phyloP scores from a whole-genome alignment of 2,113 vertebrate genomes.

The Odocoileus hemionus region DNA sequence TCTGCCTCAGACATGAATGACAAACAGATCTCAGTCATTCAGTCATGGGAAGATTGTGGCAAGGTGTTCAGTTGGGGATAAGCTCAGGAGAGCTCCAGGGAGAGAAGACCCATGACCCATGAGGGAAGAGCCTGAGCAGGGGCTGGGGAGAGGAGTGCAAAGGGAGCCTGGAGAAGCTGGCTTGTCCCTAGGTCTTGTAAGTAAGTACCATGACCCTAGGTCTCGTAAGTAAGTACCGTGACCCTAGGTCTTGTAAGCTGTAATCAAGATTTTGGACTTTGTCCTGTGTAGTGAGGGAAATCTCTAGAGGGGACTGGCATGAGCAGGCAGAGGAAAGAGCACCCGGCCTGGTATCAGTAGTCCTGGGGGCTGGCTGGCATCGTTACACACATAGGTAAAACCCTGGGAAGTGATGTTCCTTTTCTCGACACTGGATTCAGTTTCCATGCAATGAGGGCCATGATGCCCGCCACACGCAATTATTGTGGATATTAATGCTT shows the following conservation, averaged over 20 bases:
- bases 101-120: neutral
- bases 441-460: fast-evolving
- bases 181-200: too few relatives aligned
- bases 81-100: neutral
- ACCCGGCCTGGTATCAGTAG: neutral
- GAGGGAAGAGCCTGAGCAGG: neutral
- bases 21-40: neutral
- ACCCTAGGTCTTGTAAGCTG: neutral
- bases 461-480: fast-evolving
- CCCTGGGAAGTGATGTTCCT: neutral
- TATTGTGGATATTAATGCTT: too few relatives aligned
- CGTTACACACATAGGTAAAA: fast-evolving
- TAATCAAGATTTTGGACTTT: neutral
- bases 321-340: neutral
- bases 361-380: neutral
- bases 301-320: fast-evolving
- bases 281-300: fast-evolving
- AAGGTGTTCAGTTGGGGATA: too few relatives aligned
- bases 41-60: fast-evolving
- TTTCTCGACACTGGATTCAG: neutral
- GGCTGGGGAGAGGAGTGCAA: neutral
- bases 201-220: too few relatives aligned
- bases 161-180: neutral
- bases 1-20: neutral
- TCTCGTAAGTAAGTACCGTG: neutral